A percentile compares a stretch with the other conserved stretches of the same genome.
phyloP scores from a whole-genome alignment of 2,888 invertebrate species.

The Epinotia nisella region DNA sequence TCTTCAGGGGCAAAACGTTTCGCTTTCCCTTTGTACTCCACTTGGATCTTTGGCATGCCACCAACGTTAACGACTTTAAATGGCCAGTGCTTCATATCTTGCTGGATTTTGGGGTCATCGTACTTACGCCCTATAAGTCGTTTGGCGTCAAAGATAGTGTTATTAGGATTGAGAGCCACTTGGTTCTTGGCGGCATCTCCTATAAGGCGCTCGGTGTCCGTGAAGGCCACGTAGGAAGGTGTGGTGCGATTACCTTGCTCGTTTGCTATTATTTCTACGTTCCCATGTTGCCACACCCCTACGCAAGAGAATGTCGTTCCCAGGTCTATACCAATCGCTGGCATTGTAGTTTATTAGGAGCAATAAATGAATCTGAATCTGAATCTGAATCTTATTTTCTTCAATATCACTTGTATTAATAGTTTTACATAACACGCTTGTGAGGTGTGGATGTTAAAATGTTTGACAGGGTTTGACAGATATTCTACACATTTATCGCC shows the following conservation, averaged over 20 bases:
- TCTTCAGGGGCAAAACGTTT: constrained; percentile 89
- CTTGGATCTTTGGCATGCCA: constrained; percentile 87
- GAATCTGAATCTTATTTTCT: too few relatives aligned
- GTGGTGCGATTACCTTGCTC: constrained; percentile 89
- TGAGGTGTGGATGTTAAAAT: not conserved
- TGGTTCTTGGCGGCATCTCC: constrained; percentile 89
- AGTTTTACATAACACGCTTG: constrained; percentile 8
- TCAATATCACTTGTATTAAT: constrained; percentile 27
- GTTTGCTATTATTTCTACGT: constrained; percentile 89
- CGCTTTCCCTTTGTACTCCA: constrained; percentile 86
- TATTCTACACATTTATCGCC: not conserved
- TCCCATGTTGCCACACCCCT: constrained; percentile 85
- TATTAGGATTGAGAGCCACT: constrained; percentile 88
- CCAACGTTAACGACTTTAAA: constrained; percentile 88
- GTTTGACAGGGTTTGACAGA: constrained; percentile 18
- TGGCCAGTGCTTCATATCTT: constrained; percentile 93
- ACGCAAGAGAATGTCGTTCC: constrained; percentile 84
- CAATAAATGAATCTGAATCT: too few relatives aligned
- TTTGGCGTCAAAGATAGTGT: constrained; percentile 92
- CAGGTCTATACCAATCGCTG: constrained; percentile 82
- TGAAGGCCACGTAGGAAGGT: constrained; percentile 90
- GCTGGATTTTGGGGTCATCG: constrained; percentile 89
- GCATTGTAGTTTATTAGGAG: constrained; percentile 64
- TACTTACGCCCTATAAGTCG: constrained; percentile 92
- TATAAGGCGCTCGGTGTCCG: constrained; percentile 85